A percentile compares a stretch with the other conserved stretches of the same genome.
Conservation (phyloP, 2,797 vertebrate genomes). For the Erethizon dorsatum region DNA sequence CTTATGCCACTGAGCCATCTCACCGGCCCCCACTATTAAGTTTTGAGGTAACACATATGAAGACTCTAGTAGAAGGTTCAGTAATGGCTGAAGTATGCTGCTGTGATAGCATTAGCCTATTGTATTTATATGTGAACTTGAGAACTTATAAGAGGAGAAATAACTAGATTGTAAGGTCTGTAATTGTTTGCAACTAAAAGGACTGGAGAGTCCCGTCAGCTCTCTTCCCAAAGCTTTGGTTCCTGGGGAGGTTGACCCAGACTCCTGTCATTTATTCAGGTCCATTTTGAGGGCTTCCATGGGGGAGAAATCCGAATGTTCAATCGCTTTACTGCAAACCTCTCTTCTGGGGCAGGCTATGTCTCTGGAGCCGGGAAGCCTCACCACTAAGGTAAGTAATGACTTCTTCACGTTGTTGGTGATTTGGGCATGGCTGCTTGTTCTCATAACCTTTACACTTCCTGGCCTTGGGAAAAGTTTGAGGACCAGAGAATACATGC, state of each 20-base stretch:
- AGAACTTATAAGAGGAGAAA: background rate
- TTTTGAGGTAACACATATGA: background rate
- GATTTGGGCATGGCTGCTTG: background rate
- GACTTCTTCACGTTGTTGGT: background rate
- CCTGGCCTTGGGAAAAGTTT: background rate
- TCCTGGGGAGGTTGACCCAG: accelerated
- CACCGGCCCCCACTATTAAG: background rate
- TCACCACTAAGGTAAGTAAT: background rate
- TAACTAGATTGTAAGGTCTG: background rate
- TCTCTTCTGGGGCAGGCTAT: background rate
- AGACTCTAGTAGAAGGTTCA: background rate
- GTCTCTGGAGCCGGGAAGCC: background rate
- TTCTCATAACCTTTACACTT: background rate
- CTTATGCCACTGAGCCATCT: no score
- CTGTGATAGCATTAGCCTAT: background rate
- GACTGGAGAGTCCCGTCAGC: no score
- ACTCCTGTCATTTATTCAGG: background rate
- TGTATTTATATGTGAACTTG: no score
- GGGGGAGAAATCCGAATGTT: background rate
- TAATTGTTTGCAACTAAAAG: background rate
- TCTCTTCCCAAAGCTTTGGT: background rate
- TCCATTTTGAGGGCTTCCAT: background rate
- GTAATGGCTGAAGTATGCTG: background rate
- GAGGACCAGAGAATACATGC: background rate
- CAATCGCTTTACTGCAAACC: background rate